Conservation (phyloP, 2,113 vertebrate genomes). For the Nibea albiflora region DNA sequence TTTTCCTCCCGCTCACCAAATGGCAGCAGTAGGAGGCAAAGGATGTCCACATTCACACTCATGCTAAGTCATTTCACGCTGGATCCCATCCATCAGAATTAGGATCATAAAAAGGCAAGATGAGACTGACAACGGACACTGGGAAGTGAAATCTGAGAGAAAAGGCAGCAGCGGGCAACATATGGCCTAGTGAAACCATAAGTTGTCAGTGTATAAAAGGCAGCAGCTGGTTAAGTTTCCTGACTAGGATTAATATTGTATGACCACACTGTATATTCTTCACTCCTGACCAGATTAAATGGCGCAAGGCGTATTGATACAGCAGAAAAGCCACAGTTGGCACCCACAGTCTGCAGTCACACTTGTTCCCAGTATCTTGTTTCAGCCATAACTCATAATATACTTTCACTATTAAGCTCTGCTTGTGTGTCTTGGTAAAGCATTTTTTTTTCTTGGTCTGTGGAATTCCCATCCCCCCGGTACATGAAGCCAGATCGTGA, state of each 20-base stretch:
- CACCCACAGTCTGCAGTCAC: conserved; percentile 58
- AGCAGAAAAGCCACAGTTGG: conserved; percentile 53
- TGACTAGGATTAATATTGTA: conserved; percentile 61
- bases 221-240: conserved; percentile 69
- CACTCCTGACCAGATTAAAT: conserved; percentile 56
- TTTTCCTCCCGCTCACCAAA: conserved; percentile 78
- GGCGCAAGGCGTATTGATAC: conserved; percentile 52
- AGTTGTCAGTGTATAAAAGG: conserved; percentile 65
- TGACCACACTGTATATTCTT: conserved; percentile 49
- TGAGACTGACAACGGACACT: conserved; percentile 72
- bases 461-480: conserved; percentile 5
- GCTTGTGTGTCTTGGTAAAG: conserved; percentile 3
- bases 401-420: conserved; percentile 33
- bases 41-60: conserved; percentile 71
- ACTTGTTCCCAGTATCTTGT: conserved; percentile 53
- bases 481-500: conserved; percentile 13
- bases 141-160: conserved; percentile 73
- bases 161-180: conserved; percentile 56
- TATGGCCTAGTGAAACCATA: conserved; percentile 72
- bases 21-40: conserved; percentile 76
- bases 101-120: conserved; percentile 72
- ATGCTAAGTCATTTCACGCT: conserved; percentile 75
- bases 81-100: conserved; percentile 78
- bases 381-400: conserved; percentile 63
- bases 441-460: background rate